Percentiles rank a stretch among this genome's conserved stretches.
phyloP scores from a whole-genome alignment of 2,888 invertebrate genomes.

The Stenodera caucasica region DNA sequence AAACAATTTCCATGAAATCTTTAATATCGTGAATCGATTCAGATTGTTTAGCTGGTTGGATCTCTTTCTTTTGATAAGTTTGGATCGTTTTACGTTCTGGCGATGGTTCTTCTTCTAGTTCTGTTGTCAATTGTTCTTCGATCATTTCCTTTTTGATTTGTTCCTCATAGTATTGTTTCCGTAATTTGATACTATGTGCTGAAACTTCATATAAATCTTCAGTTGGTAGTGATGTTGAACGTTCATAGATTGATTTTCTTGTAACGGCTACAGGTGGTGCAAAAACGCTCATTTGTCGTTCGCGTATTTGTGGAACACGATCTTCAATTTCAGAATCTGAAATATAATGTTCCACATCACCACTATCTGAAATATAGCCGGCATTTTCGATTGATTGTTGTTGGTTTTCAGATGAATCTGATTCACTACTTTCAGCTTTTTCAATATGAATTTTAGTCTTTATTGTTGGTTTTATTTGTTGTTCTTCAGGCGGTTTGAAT shows the following conservation, averaged over 20 bases:
- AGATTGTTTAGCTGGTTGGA: conserved; percentile 25
- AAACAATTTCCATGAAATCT: conserved; percentile 33
- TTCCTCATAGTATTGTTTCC: conserved; percentile 64
- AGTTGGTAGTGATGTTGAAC: conserved; percentile 58
- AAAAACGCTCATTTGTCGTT: conserved; percentile 55
- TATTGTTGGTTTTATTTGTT: conserved; percentile 26
- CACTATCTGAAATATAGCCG: conserved; percentile 55
- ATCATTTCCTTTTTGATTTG: conserved; percentile 64
- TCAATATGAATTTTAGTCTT: conserved; percentile 30
- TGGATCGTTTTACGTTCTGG: conserved; percentile 56
- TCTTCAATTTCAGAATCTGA: conserved; percentile 56
- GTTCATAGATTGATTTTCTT: conserved; percentile 54
- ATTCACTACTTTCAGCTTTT: conserved; percentile 46
- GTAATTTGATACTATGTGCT: conserved; percentile 59
- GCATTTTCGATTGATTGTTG: conserved; percentile 49
- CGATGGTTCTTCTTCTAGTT: conserved; percentile 56
- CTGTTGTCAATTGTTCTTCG: conserved; percentile 57
- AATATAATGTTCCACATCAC: conserved; percentile 54
- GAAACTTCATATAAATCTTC: conserved; percentile 59
- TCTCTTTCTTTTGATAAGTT: conserved; percentile 30
- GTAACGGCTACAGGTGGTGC: conserved; percentile 47
- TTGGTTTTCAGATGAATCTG: conserved; percentile 50
- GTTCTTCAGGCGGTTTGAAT: conserved; percentile 45
- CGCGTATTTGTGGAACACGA: conserved; percentile 53
- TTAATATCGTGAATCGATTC: conserved; percentile 31